Conservation (phyloP, 2,113 vertebrate genomes). For the Lathamus discolor region DNA sequence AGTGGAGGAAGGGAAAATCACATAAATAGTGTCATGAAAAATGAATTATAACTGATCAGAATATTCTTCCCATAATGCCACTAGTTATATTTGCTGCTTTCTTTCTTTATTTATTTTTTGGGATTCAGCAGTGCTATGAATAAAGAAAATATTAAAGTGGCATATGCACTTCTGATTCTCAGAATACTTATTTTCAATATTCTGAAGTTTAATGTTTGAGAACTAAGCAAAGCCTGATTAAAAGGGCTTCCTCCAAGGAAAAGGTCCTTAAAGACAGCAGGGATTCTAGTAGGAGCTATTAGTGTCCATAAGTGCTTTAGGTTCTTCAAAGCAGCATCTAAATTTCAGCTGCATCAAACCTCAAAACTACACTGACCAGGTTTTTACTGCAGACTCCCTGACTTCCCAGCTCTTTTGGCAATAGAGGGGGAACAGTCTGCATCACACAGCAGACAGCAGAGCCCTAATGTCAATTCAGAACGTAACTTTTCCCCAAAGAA, state of each 20-base stretch:
- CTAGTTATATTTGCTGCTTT: not conserved
- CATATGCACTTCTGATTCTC: not conserved
- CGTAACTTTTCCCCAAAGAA: not conserved
- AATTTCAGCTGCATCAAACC: not conserved
- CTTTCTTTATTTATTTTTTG: not conserved
- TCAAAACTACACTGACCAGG: not conserved
- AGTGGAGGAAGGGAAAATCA: not conserved
- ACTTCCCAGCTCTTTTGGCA: not conserved
- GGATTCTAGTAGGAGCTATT: not conserved
- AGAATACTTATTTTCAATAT: not conserved
- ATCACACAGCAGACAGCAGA: not conserved
- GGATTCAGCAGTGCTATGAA: not conserved
- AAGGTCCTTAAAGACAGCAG: not conserved
- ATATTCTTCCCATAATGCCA: not conserved
- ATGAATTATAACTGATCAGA: not conserved
- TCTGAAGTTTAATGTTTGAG: not conserved
- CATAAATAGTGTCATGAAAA: not conserved
- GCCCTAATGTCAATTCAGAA: not conserved
- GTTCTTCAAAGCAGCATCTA: not conserved
- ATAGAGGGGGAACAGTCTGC: not conserved
- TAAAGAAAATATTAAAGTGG: not conserved
- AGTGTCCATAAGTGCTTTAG: not conserved
- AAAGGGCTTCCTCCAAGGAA: not conserved
- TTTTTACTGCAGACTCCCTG: not conserved
- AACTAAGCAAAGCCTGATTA: constrained; percentile 1